Conservation (phyloP, 2,797 vertebrate species). For the Danio aesculapii region DNA sequence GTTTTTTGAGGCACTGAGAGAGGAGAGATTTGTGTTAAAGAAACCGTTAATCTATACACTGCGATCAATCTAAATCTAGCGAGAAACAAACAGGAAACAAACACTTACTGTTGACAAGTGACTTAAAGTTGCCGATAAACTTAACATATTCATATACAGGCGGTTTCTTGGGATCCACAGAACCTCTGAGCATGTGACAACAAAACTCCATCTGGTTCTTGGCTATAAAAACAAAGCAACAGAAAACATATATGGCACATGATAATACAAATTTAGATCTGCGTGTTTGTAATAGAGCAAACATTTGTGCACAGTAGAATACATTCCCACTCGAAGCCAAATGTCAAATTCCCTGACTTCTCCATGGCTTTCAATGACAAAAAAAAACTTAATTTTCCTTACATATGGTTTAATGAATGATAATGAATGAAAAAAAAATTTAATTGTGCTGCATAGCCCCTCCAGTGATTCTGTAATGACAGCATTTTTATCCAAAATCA, state of each 20-base stretch:
- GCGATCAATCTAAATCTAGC: neutral
- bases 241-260: neutral
- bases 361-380: no score
- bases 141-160: constrained; percentile 96
- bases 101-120: constrained; percentile 89
- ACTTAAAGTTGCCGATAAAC: constrained; percentile 98
- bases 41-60: neutral
- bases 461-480: no score
- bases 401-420: no score
- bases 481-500: no score
- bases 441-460: no score
- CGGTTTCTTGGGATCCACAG: constrained; percentile 92
- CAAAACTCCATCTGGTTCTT: constrained; percentile 97
- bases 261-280: neutral
- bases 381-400: no score
- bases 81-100: constrained; percentile 26
- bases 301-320: neutral
- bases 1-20: constrained; percentile 86
- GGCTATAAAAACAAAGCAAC: constrained; percentile 29
- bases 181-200: constrained; percentile 96
- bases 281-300: neutral
- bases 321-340: no score
- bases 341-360: no score
- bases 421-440: no score
- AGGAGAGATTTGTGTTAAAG: neutral